Base-by-base conservation (phyloP, 2,113 vertebrate genomes). In the Tachycineta bicolor region DNA sequence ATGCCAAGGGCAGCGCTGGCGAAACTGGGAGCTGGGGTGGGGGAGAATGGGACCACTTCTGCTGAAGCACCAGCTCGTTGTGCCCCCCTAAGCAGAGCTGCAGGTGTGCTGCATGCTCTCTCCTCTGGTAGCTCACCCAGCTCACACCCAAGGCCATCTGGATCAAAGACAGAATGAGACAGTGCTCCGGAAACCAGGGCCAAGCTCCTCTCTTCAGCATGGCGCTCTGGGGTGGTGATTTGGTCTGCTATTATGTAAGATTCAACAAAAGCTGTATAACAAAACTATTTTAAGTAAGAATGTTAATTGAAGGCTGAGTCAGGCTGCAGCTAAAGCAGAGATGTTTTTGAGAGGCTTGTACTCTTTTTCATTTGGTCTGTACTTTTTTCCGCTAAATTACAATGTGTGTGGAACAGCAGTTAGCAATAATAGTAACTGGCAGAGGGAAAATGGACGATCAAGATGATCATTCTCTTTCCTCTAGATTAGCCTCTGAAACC, bases 271-370 rank as follows among this genome's bases (percentile, higher is more conserved):
- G 92, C 94, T 77, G 33, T 94, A 83, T 67, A 94, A 92, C 82
- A 96, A 90, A 96, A 80, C 90, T 96, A 96, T 96, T 96, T 94
- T 87, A 91, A 96, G 96, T 75, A 95, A 93, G 94, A 95, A 96
- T 96, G 84, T 90, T 97, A 97, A 97, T 92, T 95, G 96, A 95
- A 86, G 94, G 79, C 93, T 97, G 96, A 97, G 93, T 96, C 96
- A 97, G 92, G 93, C 94, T 95, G 82, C 79, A 93, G 92, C 94
- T 90, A 95, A 82, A 20, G 6, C 64, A 86, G 83, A 90, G 92
- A 90, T 93, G 93, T 60, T 95, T 95, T 70, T 93, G 79, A 96
- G 85, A 96, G 62, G 71, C 95, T 94, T 31, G 10, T 83, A 90
- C 85, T 71, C 94, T 95, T 96, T 95, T 93, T 92, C 82, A 96